Conservation (phyloP, 2,888 invertebrate species). For the Harmothoe impar region DNA sequence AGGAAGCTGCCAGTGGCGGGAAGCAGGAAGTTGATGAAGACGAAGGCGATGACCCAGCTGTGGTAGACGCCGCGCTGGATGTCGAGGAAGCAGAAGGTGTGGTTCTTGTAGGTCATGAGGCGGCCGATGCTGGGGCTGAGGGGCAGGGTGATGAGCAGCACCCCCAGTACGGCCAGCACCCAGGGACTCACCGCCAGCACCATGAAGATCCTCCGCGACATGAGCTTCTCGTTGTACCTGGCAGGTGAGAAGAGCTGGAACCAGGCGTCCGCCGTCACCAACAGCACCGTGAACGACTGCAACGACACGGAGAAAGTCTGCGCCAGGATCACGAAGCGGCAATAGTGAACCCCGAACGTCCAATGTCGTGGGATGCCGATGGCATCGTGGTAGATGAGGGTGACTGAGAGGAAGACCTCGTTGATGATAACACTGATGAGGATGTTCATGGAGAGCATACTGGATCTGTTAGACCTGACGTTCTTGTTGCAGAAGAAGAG, state of each 20-base stretch:
- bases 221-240: constrained; percentile 19
- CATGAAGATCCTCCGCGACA: not conserved
- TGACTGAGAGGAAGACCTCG: constrained; percentile 45
- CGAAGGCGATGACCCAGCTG: not conserved
- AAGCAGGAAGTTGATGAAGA: not conserved
- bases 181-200: not conserved
- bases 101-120: not conserved
- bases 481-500: constrained; percentile 31
- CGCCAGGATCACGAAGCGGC: constrained; percentile 42
- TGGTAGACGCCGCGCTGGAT: not conserved
- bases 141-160: constrained; percentile 4
- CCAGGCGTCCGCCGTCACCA: constrained; percentile 38
- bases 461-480: not conserved
- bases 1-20: not conserved
- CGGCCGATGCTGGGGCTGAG: not conserved
- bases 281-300: constrained; percentile 42
- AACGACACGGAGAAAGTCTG: constrained; percentile 38
- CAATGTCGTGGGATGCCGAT: constrained; percentile 28
- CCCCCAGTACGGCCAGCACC: not conserved
- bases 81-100: constrained; percentile 51
- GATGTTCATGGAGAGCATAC: constrained; percentile 39
- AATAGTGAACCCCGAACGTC: constrained; percentile 49
- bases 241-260: constrained; percentile 22
- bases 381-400: constrained; percentile 54
- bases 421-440: constrained; percentile 37